Conservation (phyloP, 2,797 vertebrate species). For the Pelodytes ibericus region DNA sequence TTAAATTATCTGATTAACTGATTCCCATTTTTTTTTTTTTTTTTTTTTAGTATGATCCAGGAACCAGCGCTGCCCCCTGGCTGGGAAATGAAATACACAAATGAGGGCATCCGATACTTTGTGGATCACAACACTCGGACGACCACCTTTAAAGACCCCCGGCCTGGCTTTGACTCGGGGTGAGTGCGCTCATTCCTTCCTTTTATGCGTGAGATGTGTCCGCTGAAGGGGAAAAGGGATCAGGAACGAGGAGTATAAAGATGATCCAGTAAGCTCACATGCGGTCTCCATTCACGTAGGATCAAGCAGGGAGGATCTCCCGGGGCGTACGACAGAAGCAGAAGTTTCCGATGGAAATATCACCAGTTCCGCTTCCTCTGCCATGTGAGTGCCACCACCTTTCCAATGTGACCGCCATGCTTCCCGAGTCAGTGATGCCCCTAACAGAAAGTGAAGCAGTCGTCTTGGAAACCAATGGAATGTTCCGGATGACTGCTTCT, state of each 20-base stretch:
- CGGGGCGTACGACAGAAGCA: conserved; percentile 88
- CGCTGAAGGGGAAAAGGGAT: too few species aligned
- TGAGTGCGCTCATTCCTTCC: too few species aligned
- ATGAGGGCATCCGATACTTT: conserved; percentile 94
- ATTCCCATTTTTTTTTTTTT: conserved; percentile 32
- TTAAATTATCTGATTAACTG: too few species aligned
- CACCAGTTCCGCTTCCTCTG: conserved; percentile 98
- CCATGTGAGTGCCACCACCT: conserved; percentile 90
- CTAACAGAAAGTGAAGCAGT: too few species aligned
- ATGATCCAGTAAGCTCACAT: not conserved
- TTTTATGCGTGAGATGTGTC: too few species aligned
- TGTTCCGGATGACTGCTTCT: too few species aligned
- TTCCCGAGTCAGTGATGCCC: too few species aligned
- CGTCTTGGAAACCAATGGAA: too few species aligned
- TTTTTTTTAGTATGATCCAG: conserved; percentile 91
- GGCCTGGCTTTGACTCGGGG: conserved; percentile 95
- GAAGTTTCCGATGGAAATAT: conserved; percentile 98
- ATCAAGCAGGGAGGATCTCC: conserved; percentile 89
- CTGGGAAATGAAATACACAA: conserved; percentile 99
- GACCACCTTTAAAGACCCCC: conserved; percentile 97
- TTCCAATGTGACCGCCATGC: too few species aligned
- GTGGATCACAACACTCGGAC: conserved; percentile 96
- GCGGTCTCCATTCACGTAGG: conserved; percentile 63
- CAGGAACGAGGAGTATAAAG: too few species aligned
- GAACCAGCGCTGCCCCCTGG: conserved; percentile 94